Evolutionary conservation across 2,888 invertebrate species (phyloP).

Genomic region (Schizaphis graminum): DNA sequence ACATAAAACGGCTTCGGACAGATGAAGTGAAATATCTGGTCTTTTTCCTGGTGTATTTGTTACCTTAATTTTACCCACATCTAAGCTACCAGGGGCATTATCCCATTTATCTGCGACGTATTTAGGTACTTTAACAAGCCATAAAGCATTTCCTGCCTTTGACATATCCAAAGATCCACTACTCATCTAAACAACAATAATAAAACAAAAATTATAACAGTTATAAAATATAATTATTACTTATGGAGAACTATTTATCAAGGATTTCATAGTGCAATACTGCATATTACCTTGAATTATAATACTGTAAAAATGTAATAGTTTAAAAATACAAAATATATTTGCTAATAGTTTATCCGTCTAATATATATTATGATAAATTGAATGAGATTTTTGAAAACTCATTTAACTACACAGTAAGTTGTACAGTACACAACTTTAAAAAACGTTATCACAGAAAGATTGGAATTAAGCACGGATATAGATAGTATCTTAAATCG

Average conservation of each 20-base stretch:
- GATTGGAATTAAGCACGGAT: too few species aligned
- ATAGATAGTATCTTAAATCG: too few species aligned
- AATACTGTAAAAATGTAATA: not conserved
- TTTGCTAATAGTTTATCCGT: not conserved
- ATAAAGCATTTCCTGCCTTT: conserved; percentile 91
- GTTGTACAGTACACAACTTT: not conserved
- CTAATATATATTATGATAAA: not conserved
- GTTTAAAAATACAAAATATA: not conserved
- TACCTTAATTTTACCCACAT: conserved; percentile 91
- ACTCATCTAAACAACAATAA: conserved; percentile 44
- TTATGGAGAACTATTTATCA: not conserved
- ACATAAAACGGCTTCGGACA: conserved; percentile 84
- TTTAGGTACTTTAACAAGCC: conserved; percentile 97
- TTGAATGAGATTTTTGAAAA: not conserved
- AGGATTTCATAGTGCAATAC: not conserved
- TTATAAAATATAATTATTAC: not conserved
- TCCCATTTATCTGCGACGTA: conserved; percentile 97
- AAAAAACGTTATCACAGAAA: not conserved
- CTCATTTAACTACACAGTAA: not conserved
- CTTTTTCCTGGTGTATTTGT: conserved; percentile 77
- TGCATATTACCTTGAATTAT: not conserved
- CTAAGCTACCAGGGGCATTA: conserved; percentile 89
- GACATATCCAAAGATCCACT: conserved; percentile 80
- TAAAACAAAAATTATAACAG: not conserved
- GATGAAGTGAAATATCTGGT: conserved; percentile 88